Conservation (phyloP, 2,888 invertebrate genomes). For the Perizoma flavofasciatum region DNA sequence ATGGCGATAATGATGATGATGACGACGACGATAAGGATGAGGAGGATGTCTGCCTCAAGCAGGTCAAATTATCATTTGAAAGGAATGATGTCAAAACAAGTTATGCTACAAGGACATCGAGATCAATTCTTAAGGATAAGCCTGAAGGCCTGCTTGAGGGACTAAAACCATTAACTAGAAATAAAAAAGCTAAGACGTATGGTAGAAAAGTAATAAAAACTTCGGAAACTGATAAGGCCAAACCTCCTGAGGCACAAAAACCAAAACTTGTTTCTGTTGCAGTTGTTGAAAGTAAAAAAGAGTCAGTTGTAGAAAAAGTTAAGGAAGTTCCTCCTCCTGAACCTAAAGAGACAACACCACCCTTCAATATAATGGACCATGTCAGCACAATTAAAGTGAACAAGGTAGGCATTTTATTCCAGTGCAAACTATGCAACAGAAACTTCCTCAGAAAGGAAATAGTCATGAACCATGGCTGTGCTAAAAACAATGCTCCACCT, state of each 20-base stretch:
- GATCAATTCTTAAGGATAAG: constrained; percentile 14
- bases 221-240: constrained; percentile 6
- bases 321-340: constrained; percentile 37
- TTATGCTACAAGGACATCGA: constrained; percentile 28
- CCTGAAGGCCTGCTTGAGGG: constrained; percentile 10
- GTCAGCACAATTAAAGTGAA: constrained; percentile 75
- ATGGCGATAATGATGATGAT: constrained; percentile 12
- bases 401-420: constrained; percentile 74
- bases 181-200: constrained; percentile 19
- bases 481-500: constrained; percentile 66
- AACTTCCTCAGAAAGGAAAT: constrained; percentile 75
- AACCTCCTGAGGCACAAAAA: constrained; percentile 10
- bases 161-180: constrained; percentile 10
- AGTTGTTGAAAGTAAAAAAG: constrained; percentile 27
- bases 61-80: constrained; percentile 41
- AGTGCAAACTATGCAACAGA: constrained; percentile 75
- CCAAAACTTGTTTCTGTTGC: constrained; percentile 11
- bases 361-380: constrained; percentile 75
- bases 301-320: constrained; percentile 26
- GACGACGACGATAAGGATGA: constrained; percentile 12
- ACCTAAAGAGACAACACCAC: constrained; percentile 35
- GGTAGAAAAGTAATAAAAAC: constrained; percentile 27
- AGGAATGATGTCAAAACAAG: constrained; percentile 41
- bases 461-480: constrained; percentile 70
- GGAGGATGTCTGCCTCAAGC: constrained; percentile 38